Percentiles rank a stretch among this genome's conserved stretches.
These are phyloP conservation scores for Aramus guarauna DNA, from an alignment of 2,113 vertebrate species.

Conservation along the genomic window DNA sequence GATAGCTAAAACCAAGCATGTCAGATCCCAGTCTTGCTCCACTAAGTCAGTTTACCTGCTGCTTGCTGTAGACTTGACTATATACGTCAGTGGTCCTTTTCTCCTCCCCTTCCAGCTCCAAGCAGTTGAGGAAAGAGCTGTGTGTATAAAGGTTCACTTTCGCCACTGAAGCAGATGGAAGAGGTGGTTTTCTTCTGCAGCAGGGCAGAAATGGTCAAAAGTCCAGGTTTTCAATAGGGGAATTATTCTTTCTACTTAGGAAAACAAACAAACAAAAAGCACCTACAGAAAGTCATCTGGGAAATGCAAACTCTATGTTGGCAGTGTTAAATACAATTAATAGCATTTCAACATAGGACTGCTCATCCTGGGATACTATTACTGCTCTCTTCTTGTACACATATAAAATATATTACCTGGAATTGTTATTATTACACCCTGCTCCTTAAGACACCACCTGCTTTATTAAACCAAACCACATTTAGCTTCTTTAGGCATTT, in stretches of 20 bases:
- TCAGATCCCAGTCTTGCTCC: neutral
- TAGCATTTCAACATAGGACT: neutral
- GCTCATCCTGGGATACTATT: neutral
- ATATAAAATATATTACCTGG: neutral
- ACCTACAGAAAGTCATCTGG: neutral
- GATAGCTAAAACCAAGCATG: neutral
- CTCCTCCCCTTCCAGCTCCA: neutral
- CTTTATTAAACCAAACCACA: neutral
- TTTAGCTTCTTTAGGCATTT: neutral
- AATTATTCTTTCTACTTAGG: neutral
- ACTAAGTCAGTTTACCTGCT: neutral
- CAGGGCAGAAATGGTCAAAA: neutral
- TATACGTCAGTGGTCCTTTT: neutral
- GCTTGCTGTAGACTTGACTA: neutral
- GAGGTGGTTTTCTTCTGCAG: neutral
- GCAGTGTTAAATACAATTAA: neutral
- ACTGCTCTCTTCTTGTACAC: neutral
- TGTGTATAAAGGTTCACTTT: neutral
- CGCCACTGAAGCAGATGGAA: neutral
- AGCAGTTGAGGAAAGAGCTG: neutral
- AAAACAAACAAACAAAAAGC: neutral
- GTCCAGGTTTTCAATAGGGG: fast-evolving
- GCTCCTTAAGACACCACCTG: neutral
- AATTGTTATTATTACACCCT: neutral
- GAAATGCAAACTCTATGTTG: neutral